These are phyloP conservation scores for Microplitis deprimator DNA, from an alignment of 2,888 invertebrate species.

Conservation along the genomic window DNA sequence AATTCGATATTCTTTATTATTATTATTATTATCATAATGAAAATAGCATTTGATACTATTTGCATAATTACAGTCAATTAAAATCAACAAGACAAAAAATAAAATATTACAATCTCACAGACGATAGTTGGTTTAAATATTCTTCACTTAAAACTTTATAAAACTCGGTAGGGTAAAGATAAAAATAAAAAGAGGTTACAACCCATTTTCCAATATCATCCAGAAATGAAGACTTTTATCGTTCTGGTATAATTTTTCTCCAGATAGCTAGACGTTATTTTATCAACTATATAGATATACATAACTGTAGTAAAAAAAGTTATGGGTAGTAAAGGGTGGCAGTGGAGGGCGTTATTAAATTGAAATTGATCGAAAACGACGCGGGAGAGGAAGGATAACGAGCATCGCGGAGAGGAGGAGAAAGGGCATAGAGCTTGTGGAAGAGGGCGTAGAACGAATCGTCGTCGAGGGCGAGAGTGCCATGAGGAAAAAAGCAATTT, in stretches of 20 bases:
- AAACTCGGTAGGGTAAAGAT: not conserved
- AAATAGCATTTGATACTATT: not conserved
- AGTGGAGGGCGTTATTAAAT: constrained; percentile 36
- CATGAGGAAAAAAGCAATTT: constrained; percentile 41
- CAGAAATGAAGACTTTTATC: constrained; percentile 16
- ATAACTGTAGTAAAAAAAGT: not conserved
- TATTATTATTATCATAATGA: not conserved
- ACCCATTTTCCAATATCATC: constrained; percentile 11
- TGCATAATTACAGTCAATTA: not conserved
- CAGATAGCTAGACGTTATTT: not conserved
- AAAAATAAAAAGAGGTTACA: not conserved
- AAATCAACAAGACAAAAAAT: not conserved
- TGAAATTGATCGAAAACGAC: constrained; percentile 41
- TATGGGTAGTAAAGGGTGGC: not conserved
- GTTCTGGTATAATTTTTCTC: constrained; percentile 19
- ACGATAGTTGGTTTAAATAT: not conserved
- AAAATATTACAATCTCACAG: not conserved
- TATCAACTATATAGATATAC: not conserved
- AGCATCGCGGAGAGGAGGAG: constrained; percentile 20
- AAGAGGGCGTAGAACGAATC: constrained; percentile 25
- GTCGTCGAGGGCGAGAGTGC: constrained; percentile 25
- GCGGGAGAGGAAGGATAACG: constrained; percentile 37
- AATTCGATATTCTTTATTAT: not conserved
- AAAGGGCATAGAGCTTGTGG: constrained; percentile 24
- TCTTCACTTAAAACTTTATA: not conserved